A percentile compares a stretch with the other conserved stretches of the same genome.
Conservation (phyloP, 2,797 vertebrate species). For the Masticophis lateralis region DNA sequence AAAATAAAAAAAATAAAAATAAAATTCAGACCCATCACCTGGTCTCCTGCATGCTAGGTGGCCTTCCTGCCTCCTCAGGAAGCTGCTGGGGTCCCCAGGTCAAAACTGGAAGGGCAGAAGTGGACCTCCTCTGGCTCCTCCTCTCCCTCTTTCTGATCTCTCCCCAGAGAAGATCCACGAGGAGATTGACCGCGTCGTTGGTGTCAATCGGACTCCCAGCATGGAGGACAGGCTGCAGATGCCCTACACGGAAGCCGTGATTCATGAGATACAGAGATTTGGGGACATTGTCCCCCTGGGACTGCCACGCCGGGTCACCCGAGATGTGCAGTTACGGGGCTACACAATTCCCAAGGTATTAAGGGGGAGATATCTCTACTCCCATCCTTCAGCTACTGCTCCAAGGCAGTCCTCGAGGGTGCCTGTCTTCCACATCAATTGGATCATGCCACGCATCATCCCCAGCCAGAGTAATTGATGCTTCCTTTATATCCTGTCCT, state of each 20-base stretch:
- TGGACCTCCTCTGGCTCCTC: not conserved
- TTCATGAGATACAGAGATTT: slow-evolving; percentile 19
- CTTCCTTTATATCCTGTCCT: no score
- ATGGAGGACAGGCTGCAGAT: slow-evolving; percentile 2
- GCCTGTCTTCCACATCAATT: accelerated
- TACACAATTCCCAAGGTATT: slow-evolving; percentile 16
- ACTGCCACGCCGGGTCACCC: not conserved
- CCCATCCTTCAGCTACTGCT: accelerated
- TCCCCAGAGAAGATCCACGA: slow-evolving; percentile 1
- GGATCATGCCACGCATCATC: no score
- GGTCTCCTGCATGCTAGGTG: not conserved
- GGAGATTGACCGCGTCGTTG: slow-evolving; percentile 13
- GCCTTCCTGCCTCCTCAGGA: not conserved
- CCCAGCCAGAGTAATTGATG: not conserved
- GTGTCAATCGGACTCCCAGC: not conserved
- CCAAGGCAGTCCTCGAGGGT: not conserved
- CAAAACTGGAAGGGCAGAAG: not conserved
- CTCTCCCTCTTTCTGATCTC: not conserved
- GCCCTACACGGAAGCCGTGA: slow-evolving; percentile 25
- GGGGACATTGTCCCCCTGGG: not conserved
- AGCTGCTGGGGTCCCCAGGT: not conserved
- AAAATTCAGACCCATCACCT: not conserved
- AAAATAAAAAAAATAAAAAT: no score
- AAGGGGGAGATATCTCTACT: not conserved
- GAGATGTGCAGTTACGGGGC: slow-evolving; percentile 1